phyloP scores from a whole-genome alignment of 2,888 invertebrate genomes.

The Antheraea yamamai region DNA sequence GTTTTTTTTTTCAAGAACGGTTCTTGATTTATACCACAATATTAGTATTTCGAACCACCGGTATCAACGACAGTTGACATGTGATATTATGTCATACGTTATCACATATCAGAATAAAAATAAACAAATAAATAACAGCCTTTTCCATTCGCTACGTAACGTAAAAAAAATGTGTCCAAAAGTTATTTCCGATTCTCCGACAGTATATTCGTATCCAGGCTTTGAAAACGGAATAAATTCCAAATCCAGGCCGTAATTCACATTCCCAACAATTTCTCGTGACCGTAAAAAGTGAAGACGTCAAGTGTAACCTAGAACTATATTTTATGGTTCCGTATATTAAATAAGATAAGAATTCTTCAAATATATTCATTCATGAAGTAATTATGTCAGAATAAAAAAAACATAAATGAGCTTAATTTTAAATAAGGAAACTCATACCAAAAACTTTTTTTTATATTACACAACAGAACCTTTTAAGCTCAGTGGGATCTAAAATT shows the following conservation, averaged over 20 bases:
- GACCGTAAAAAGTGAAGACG: conserved; percentile 1
- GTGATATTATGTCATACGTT: background rate
- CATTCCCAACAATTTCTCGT: conserved; percentile 6
- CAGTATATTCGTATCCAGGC: conserved; percentile 8
- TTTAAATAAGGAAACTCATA: no score
- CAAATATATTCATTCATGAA: background rate
- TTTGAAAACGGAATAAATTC: conserved; percentile 8
- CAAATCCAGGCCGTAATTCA: conserved; percentile 13
- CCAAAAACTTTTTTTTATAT: no score
- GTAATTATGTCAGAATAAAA: background rate
- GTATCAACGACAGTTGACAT: no score
- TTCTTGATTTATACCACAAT: no score
- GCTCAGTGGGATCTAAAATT: no score
- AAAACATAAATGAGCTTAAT: no score
- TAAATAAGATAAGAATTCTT: background rate
- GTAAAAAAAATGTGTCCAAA: background rate
- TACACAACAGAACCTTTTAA: no score
- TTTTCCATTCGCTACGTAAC: background rate
- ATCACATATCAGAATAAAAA: background rate
- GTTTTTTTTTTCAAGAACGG: no score
- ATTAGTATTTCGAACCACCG: no score
- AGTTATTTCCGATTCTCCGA: background rate
- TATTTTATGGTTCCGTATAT: background rate
- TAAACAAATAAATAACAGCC: background rate
- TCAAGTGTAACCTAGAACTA: background rate